Percentiles rank a stretch among this genome's conserved stretches.
Evolutionary conservation across 2,797 vertebrate species (phyloP).

Genomic region (Hydrophis major): DNA sequence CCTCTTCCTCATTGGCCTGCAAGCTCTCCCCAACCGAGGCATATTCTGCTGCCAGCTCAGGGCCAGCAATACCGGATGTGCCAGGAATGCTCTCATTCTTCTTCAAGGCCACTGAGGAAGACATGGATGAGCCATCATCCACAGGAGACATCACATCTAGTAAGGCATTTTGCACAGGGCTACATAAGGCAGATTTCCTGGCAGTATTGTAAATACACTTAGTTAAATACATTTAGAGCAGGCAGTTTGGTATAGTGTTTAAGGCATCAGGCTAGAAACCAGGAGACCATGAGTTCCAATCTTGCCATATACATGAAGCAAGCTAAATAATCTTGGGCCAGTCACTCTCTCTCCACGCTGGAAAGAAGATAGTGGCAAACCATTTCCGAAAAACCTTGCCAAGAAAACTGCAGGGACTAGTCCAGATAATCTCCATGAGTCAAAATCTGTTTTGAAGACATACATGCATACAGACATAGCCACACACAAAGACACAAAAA

Average conservation of each 20-base stretch:
- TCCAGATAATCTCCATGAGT: neutral
- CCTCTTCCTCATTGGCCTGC: too few relatives aligned
- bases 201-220: neutral
- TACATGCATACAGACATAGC: neutral
- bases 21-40: too few relatives aligned
- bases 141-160: neutral
- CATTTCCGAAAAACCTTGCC: neutral
- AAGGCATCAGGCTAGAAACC: neutral
- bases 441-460: neutral
- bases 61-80: too few relatives aligned
- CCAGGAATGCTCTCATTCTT: too few relatives aligned
- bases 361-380: neutral
- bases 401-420: neutral
- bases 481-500: neutral
- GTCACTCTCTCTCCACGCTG: neutral
- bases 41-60: too few relatives aligned
- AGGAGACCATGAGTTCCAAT: neutral
- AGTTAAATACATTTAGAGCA: neutral
- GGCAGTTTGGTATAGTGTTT: neutral
- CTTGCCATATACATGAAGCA: neutral
- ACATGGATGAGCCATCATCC: too few relatives aligned
- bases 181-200: neutral
- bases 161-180: neutral
- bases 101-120: too few relatives aligned
- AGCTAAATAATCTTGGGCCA: neutral